phyloP scores from a whole-genome alignment of 2,797 vertebrate genomes.

The Acanthornis magna region DNA sequence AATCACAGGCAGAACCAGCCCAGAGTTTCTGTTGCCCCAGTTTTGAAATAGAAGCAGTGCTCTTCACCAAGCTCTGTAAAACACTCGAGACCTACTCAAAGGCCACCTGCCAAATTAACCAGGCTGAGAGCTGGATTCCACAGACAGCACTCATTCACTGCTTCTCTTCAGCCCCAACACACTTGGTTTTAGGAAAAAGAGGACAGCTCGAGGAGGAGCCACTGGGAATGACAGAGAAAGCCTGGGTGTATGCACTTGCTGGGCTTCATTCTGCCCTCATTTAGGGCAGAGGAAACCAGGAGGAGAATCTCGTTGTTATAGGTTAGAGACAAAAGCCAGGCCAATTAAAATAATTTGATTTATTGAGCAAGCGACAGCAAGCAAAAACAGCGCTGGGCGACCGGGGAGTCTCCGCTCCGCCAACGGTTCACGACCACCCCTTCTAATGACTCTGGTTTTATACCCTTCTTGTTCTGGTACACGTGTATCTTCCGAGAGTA shows the following conservation, averaged over 20 bases:
- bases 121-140: neutral
- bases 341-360: no score
- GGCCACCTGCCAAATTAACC: neutral
- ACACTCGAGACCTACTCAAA: neutral
- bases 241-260: no score
- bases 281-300: neutral
- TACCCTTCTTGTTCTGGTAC: no score
- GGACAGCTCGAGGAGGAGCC: neutral
- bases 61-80: neutral
- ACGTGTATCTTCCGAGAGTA: no score
- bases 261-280: neutral
- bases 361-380: no score
- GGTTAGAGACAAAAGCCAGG: no score
- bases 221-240: neutral
- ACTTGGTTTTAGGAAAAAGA: neutral
- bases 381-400: no score
- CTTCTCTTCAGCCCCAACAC: neutral
- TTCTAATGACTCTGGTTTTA: no score
- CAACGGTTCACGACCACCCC: no score
- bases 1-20: neutral
- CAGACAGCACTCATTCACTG: neutral
- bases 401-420: no score
- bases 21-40: neutral
- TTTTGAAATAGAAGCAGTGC: neutral
- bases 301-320: neutral